These are phyloP conservation scores for Trochalopteron elliotii DNA, from an alignment of 2,113 vertebrate species.

Conservation along the genomic window DNA sequence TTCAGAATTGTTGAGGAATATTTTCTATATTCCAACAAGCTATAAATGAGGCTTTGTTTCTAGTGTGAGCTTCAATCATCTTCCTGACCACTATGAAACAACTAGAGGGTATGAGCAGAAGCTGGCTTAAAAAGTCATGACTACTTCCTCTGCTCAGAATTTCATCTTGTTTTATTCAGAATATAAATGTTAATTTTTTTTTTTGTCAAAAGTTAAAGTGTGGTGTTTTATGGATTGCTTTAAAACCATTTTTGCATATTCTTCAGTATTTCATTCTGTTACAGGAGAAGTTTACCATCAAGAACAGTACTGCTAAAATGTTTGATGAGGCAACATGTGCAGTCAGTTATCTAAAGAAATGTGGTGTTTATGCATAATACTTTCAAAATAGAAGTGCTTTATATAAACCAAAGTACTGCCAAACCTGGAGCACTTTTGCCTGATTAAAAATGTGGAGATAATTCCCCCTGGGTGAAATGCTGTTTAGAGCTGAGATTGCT, in stretches of 20 bases:
- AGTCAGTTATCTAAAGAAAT: background rate
- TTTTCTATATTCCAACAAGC: background rate
- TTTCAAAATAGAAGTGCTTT: background rate
- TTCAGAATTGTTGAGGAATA: background rate
- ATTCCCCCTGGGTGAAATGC: background rate
- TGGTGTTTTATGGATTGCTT: background rate
- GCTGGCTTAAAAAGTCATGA: background rate
- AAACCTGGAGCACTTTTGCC: background rate
- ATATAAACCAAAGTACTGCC: background rate
- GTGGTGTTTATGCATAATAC: background rate
- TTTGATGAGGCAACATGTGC: background rate
- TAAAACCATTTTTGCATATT: background rate
- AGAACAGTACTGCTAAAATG: background rate
- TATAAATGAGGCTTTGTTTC: background rate
- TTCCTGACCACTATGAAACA: background rate
- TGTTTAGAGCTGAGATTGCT: background rate
- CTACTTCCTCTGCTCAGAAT: background rate
- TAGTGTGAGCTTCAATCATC: background rate
- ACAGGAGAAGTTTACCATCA: background rate
- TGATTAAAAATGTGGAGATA: background rate
- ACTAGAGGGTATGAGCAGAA: background rate
- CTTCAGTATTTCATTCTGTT: background rate
- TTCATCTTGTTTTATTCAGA: background rate
- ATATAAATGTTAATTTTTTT: background rate
- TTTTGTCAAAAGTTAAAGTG: background rate